phyloP scores from a whole-genome alignment of 2,797 vertebrate genomes.

The Cichlasoma orientale region DNA sequence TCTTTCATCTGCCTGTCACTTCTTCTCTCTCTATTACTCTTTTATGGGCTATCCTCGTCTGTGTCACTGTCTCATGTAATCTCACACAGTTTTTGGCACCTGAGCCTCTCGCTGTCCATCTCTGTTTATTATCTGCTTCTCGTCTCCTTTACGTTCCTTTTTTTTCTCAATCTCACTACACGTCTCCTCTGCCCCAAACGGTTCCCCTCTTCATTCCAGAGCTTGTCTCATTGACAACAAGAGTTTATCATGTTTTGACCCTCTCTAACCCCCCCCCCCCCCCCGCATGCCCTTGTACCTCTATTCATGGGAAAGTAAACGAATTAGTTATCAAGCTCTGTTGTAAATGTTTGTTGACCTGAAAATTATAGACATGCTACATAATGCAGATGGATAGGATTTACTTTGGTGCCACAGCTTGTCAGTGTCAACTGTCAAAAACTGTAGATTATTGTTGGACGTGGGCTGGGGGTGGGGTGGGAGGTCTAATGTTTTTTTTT shows the following conservation, averaged over 20 bases:
- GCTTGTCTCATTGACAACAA: constrained; percentile 34
- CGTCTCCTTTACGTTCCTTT: not conserved
- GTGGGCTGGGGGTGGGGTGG: too few species aligned
- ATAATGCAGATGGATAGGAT: not conserved
- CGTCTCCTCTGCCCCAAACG: not conserved
- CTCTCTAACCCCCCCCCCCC: constrained; percentile 25
- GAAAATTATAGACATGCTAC: not conserved
- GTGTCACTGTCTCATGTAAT: not conserved
- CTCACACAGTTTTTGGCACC: not conserved
- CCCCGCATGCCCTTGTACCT: constrained; percentile 25
- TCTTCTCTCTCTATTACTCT: not conserved
- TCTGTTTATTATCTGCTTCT: constrained; percentile 21
- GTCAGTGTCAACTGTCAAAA: not conserved
- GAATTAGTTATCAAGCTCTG: constrained; percentile 17
- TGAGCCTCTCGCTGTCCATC: not conserved
- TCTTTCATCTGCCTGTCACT: too few species aligned
- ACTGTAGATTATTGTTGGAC: not conserved
- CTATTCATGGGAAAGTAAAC: constrained; percentile 46
- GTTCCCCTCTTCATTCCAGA: constrained; percentile 60
- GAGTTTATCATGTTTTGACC: constrained; percentile 46
- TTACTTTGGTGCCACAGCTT: not conserved
- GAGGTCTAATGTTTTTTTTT: too few species aligned
- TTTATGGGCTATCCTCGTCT: not conserved
- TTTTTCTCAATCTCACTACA: not conserved
- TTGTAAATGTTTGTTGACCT: not conserved